Percentiles rank a stretch among this genome's conserved stretches.
phyloP scores from a whole-genome alignment of 2,888 invertebrate species.

The Amphipyra tragopoginis region DNA sequence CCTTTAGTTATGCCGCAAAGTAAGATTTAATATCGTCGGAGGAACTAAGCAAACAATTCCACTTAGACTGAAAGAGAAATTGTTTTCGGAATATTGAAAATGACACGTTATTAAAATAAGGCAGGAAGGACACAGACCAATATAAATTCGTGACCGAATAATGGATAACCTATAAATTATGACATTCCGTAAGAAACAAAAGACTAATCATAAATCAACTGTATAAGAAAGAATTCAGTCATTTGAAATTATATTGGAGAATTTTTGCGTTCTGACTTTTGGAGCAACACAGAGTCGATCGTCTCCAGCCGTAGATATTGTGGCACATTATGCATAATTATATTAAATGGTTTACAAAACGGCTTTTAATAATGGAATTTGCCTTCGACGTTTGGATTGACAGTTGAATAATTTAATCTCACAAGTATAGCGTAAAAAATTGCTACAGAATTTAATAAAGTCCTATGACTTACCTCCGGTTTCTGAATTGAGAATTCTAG shows the following conservation, averaged over 20 bases:
- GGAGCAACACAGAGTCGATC: too few relatives aligned
- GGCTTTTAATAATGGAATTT: background rate
- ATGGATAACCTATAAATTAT: too few relatives aligned
- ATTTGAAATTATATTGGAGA: too few relatives aligned
- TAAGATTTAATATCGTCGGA: conserved; percentile 58
- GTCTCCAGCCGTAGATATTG: background rate
- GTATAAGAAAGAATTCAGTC: too few relatives aligned
- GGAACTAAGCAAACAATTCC: conserved; percentile 55
- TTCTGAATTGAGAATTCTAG: too few relatives aligned
- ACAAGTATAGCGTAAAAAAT: background rate
- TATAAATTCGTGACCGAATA: too few relatives aligned
- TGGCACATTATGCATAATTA: background rate
- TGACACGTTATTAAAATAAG: conserved; percentile 3
- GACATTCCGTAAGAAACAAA: too few relatives aligned
- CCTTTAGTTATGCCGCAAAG: conserved; percentile 50
- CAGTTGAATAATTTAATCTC: conserved; percentile 6
- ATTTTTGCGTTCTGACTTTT: too few relatives aligned
- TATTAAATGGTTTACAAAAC: conserved; percentile 11
- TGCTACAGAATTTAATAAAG: background rate
- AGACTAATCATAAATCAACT: too few relatives aligned
- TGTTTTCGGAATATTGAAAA: conserved; percentile 45
- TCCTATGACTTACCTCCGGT: too few relatives aligned
- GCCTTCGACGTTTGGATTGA: conserved; percentile 1
- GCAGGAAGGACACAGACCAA: too few relatives aligned
- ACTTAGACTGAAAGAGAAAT: conserved; percentile 45